These are phyloP conservation scores for Varanus salvator DNA, from an alignment of 2,113 vertebrate species.

Conservation along the genomic window DNA sequence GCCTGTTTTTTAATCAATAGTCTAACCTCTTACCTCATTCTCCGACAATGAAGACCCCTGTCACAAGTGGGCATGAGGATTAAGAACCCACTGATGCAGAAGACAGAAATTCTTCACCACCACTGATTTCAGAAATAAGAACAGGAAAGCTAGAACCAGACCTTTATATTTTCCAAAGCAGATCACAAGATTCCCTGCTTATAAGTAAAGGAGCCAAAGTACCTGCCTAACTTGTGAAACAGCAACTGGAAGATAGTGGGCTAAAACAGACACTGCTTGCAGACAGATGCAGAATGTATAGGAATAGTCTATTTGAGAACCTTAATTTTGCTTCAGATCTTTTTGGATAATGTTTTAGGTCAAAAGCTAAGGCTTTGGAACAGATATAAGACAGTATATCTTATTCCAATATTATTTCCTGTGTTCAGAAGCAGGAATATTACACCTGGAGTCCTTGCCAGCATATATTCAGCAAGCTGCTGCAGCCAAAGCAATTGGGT, in stretches of 20 bases:
- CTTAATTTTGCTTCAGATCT: not conserved
- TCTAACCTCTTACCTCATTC: not conserved
- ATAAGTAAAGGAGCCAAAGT: not conserved
- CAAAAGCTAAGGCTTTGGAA: not conserved
- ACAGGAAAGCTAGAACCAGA: not conserved
- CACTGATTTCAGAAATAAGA: not conserved
- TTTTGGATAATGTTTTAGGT: not conserved
- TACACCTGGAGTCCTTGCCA: slow-evolving; percentile 61
- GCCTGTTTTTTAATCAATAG: not conserved
- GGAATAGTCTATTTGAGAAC: not conserved
- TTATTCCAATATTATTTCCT: not conserved
- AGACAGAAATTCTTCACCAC: not conserved
- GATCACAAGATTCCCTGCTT: not conserved
- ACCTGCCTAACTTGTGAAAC: not conserved
- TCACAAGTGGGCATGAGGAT: not conserved
- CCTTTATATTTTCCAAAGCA: not conserved
- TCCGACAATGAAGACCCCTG: not conserved
- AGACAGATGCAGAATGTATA: not conserved
- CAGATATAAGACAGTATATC: not conserved
- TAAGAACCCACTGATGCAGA: not conserved
- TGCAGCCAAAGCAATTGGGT: slow-evolving; percentile 82
- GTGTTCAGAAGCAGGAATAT: slow-evolving; percentile 25
- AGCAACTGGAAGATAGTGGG: not conserved
- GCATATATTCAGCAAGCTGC: slow-evolving; percentile 84
- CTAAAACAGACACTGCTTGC: not conserved